These are phyloP conservation scores for Catocala fraxini DNA, from an alignment of 2,888 invertebrate genomes.

Conservation along the genomic window DNA sequence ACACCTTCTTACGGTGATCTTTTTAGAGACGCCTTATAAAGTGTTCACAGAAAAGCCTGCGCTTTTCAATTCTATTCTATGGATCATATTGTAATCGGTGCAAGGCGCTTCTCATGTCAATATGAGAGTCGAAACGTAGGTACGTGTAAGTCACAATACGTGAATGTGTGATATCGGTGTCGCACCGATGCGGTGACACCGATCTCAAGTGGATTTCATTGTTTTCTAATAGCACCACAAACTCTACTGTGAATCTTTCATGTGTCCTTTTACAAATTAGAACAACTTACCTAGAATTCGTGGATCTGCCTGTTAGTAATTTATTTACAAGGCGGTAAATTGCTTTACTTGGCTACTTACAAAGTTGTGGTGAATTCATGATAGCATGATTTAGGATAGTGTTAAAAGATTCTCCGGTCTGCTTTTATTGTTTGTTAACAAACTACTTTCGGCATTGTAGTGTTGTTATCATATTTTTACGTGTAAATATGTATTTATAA, in stretches of 20 bases:
- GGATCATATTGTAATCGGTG: constrained; percentile 56
- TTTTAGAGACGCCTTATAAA: not conserved
- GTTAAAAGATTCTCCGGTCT: not conserved
- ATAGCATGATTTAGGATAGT: constrained; percentile 6
- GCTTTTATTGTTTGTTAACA: not conserved
- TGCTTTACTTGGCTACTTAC: constrained; percentile 14
- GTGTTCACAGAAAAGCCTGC: constrained; percentile 7
- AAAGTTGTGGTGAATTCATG: constrained; percentile 11
- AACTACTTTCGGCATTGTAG: not conserved
- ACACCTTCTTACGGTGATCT: not conserved
- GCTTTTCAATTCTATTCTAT: constrained; percentile 48
- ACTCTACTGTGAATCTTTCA: constrained; percentile 45
- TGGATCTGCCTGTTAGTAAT: constrained; percentile 15
- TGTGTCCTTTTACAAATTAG: constrained; percentile 15
- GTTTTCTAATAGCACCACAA: constrained; percentile 56
- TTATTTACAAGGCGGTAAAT: constrained; percentile 34
- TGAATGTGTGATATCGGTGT: constrained; percentile 49
- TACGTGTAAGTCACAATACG: constrained; percentile 62
- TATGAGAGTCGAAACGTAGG: constrained; percentile 49
- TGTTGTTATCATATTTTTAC: not conserved
- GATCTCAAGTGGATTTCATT: constrained; percentile 56
- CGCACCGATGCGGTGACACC: not conserved
- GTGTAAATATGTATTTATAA: too few species aligned
- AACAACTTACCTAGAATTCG: constrained; percentile 21
- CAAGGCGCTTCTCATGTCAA: constrained; percentile 55